phyloP scores from a whole-genome alignment of 2,888 invertebrate genomes.

The Tribolium freemani region DNA sequence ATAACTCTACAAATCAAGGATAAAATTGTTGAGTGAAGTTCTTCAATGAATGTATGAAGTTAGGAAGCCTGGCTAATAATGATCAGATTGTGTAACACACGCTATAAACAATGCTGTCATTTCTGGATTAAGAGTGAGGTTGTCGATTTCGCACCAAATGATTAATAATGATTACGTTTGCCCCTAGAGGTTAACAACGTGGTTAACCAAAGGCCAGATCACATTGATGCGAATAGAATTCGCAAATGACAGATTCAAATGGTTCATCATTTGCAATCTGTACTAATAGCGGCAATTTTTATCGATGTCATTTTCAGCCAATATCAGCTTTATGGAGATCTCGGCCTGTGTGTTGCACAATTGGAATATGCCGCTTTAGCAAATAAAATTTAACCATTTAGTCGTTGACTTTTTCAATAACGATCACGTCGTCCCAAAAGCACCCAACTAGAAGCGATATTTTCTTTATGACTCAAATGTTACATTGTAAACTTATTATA shows the following conservation, averaged over 20 bases:
- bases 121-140: slow-evolving; percentile 17
- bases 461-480: not conserved
- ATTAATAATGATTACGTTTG: slow-evolving; percentile 40
- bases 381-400: slow-evolving; percentile 20
- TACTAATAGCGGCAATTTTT: slow-evolving; percentile 11
- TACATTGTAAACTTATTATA: not conserved
- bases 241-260: slow-evolving; percentile 29
- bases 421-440: not conserved
- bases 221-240: slow-evolving; percentile 26
- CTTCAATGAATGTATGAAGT: slow-evolving; percentile 26
- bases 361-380: slow-evolving; percentile 7
- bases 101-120: slow-evolving; percentile 16
- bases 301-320: slow-evolving; percentile 3
- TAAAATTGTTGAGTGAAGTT: slow-evolving; percentile 25
- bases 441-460: slow-evolving; percentile 4
- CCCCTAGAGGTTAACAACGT: slow-evolving; percentile 34
- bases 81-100: not conserved
- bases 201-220: slow-evolving; percentile 26
- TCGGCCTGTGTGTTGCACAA: not conserved
- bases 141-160: slow-evolving; percentile 29
- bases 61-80: slow-evolving; percentile 7
- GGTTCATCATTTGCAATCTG: slow-evolving; percentile 18
- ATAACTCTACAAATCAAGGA: slow-evolving; percentile 23
- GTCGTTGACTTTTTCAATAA: slow-evolving; percentile 5
- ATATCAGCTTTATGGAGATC: slow-evolving; percentile 13